These are phyloP conservation scores for Conchocele bisecta DNA, from an alignment of 2,888 invertebrate species.

Conservation along the genomic window DNA sequence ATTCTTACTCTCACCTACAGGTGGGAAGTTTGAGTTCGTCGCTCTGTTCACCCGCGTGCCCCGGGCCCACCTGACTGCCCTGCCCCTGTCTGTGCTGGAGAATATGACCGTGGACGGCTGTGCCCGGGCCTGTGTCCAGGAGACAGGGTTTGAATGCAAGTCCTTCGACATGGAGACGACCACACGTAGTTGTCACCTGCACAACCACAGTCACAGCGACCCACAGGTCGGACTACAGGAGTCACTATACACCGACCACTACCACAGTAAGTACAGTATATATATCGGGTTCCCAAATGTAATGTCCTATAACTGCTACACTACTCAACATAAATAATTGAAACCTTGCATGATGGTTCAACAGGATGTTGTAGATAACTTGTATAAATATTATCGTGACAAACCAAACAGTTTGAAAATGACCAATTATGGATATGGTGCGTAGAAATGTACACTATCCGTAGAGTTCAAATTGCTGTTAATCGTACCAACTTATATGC, in stretches of 20 bases:
- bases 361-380: no score
- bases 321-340: no score
- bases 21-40: conserved; percentile 39
- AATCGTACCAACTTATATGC: no score
- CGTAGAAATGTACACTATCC: no score
- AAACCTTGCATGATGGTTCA: no score
- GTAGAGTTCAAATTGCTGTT: no score
- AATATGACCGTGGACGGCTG: conserved; percentile 73
- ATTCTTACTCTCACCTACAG: conserved; percentile 18
- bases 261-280: conserved; percentile 79
- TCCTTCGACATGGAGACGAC: conserved; percentile 78
- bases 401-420: no score
- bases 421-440: no score
- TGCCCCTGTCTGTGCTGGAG: conserved; percentile 63
- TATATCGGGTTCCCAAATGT: no score
- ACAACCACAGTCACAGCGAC: conserved; percentile 74
- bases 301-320: no score
- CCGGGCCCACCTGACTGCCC: conserved; percentile 65
- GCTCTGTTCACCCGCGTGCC: conserved; percentile 72
- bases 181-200: conserved; percentile 67
- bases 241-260: conserved; percentile 73
- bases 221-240: conserved; percentile 70
- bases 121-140: conserved; percentile 66
- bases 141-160: conserved; percentile 76
- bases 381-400: no score